Evolutionary conservation across 2,113 vertebrate species (phyloP).

Genomic region (Garra rufa): DNA sequence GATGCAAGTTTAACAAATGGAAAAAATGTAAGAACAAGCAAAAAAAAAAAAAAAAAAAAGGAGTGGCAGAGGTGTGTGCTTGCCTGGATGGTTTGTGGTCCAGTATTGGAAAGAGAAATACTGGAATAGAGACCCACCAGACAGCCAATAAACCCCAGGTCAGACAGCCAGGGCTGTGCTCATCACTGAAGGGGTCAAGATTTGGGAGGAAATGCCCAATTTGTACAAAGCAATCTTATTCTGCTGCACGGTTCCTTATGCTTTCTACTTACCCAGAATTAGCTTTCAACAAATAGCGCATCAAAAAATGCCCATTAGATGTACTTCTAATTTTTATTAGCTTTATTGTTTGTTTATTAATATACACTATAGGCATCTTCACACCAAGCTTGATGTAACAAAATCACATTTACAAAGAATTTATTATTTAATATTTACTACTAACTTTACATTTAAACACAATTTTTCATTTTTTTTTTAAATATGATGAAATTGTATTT

Average conservation of each 20-base stretch:
- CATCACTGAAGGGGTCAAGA: slow-evolving; percentile 58
- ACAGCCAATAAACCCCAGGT: slow-evolving; percentile 94
- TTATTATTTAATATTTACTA: too few species aligned
- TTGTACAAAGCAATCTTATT: slow-evolving; percentile 62
- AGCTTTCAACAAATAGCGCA: background rate
- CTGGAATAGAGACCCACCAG: slow-evolving; percentile 84
- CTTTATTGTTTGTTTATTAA: background rate
- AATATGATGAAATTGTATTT: too few species aligned
- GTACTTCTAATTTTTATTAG: background rate
- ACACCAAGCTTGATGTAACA: background rate
- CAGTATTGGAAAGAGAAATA: slow-evolving; percentile 72
- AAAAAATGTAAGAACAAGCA: slow-evolving; percentile 43
- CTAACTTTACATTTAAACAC: too few species aligned
- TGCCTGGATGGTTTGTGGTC: slow-evolving; percentile 78
- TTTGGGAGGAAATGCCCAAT: slow-evolving; percentile 44
- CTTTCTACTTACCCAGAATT: slow-evolving; percentile 8
- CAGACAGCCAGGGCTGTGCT: slow-evolving; percentile 85
- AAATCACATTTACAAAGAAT: too few species aligned
- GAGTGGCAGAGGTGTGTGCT: slow-evolving; percentile 56
- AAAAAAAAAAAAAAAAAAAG: slow-evolving; percentile 25
- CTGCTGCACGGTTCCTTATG: slow-evolving; percentile 74
- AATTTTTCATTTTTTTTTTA: too few species aligned
- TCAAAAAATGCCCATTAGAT: background rate
- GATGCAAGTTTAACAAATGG: slow-evolving; percentile 77
- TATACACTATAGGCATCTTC: background rate